phyloP scores from a whole-genome alignment of 1,140 invertebrate species.

The Danaus plexippus region DNA sequence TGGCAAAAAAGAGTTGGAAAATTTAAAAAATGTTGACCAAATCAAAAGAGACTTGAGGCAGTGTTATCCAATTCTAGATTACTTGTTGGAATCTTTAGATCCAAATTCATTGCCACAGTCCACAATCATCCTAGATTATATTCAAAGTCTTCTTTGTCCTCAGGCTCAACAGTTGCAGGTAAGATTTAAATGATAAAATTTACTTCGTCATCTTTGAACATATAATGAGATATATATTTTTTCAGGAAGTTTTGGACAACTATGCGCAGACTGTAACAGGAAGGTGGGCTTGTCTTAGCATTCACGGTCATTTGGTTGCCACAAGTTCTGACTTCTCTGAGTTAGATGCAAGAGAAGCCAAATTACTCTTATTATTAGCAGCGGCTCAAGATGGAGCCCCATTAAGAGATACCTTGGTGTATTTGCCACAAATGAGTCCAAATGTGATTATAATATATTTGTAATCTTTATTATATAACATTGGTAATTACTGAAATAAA shows the following conservation, averaged over 20 bases:
- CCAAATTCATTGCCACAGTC: conserved; percentile 74
- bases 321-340: conserved; percentile 87
- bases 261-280: conserved; percentile 84
- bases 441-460: conserved; percentile 72
- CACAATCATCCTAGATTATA: conserved; percentile 76
- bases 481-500: not conserved
- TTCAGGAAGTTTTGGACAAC: conserved; percentile 80
- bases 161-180: conserved; percentile 84
- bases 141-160: conserved; percentile 77
- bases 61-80: conserved; percentile 82
- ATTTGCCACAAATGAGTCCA: conserved; percentile 86
- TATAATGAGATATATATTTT: conserved; percentile 23
- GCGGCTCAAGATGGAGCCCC: conserved; percentile 76
- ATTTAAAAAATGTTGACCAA: conserved; percentile 82
- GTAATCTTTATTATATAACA: not conserved
- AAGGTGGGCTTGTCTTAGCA: conserved; percentile 83
- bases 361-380: conserved; percentile 79
- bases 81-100: conserved; percentile 80
- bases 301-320: conserved; percentile 81
- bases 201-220: conserved; percentile 12
- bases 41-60: conserved; percentile 84
- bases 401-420: conserved; percentile 83
- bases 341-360: conserved; percentile 80
- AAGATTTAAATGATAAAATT: too few species aligned
- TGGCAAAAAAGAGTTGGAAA: conserved; percentile 83